phyloP scores from a whole-genome alignment of 37 sponge, comb jelly and placozoan species.

The Spongilla lacustris region DNA sequence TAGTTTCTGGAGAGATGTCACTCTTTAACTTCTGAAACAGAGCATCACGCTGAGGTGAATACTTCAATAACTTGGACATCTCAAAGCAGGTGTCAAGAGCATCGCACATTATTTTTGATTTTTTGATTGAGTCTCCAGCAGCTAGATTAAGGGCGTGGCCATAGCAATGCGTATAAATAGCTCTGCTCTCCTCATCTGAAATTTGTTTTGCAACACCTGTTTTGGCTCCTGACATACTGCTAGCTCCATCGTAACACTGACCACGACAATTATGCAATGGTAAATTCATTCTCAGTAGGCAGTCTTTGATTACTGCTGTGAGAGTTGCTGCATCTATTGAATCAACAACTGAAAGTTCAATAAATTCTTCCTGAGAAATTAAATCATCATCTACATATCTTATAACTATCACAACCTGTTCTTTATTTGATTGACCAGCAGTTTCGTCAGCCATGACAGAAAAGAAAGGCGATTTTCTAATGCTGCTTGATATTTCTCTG shows the following conservation, averaged over 20 bases:
- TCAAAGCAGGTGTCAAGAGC: constrained; percentile 38
- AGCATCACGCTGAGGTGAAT: constrained; percentile 43
- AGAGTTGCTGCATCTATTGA: constrained; percentile 20
- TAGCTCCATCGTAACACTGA: constrained; percentile 65
- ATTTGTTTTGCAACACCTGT: constrained; percentile 56
- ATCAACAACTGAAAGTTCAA: constrained; percentile 35
- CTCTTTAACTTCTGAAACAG: constrained; percentile 23
- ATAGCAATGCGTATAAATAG: constrained; percentile 33
- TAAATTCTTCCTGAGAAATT: constrained; percentile 37
- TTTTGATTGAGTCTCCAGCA: constrained; percentile 31
- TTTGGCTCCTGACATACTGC: constrained; percentile 41
- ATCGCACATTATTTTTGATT: constrained; percentile 46
- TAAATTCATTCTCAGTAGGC: constrained; percentile 50
- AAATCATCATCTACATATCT: constrained; percentile 44
- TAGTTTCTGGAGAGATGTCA: constrained; percentile 1
- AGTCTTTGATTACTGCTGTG: constrained; percentile 44
- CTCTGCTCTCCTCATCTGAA: constrained; percentile 35
- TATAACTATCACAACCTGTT: constrained; percentile 46
- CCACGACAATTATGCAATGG: constrained; percentile 51
- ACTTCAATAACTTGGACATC: constrained; percentile 49
- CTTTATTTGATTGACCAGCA: constrained; percentile 38
- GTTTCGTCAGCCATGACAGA: constrained; percentile 51
- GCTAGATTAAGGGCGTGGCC: constrained; percentile 43
- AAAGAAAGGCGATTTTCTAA: constrained; percentile 18
- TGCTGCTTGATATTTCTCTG: constrained; percentile 9